phyloP scores from a whole-genome alignment of 2,888 invertebrate species.

The Lasioglossum vierecki region DNA sequence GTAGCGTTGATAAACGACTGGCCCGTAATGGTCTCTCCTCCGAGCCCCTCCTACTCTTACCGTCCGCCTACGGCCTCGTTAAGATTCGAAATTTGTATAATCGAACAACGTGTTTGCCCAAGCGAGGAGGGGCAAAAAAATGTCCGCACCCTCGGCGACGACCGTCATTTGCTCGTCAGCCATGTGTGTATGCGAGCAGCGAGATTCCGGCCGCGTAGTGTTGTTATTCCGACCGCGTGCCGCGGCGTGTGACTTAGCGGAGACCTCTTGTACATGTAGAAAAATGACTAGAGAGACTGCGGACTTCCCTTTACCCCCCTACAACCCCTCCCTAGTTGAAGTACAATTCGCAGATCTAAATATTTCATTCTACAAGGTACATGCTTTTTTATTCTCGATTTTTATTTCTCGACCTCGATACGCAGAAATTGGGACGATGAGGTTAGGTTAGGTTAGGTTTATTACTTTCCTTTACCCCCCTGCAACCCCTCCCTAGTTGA shows the following conservation, averaged over 20 bases:
- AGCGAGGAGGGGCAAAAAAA: conserved; percentile 10
- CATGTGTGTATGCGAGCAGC: not conserved
- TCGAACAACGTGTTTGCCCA: conserved; percentile 48
- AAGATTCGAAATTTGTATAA: conserved; percentile 62
- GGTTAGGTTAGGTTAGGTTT: no score
- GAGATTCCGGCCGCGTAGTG: conserved; percentile 14
- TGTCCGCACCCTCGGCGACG: not conserved
- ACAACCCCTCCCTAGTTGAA: no score
- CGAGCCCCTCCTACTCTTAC: not conserved
- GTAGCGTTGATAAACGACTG: conserved; percentile 61
- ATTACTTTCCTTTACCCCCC: no score
- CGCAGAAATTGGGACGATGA: no score
- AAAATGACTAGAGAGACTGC: not conserved
- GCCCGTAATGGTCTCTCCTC: conserved; percentile 53
- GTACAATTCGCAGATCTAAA: no score
- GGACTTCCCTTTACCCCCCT: not conserved
- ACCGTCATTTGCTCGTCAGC: conserved; percentile 35
- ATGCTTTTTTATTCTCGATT: no score
- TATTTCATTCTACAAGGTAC: no score
- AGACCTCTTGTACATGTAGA: not conserved
- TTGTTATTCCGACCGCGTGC: not conserved
- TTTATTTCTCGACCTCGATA: no score
- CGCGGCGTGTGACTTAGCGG: not conserved
- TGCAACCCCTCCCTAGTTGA: no score
- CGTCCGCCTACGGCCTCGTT: conserved; percentile 37